phyloP scores from a whole-genome alignment of 2,797 vertebrate genomes.

The Morelia viridis region DNA sequence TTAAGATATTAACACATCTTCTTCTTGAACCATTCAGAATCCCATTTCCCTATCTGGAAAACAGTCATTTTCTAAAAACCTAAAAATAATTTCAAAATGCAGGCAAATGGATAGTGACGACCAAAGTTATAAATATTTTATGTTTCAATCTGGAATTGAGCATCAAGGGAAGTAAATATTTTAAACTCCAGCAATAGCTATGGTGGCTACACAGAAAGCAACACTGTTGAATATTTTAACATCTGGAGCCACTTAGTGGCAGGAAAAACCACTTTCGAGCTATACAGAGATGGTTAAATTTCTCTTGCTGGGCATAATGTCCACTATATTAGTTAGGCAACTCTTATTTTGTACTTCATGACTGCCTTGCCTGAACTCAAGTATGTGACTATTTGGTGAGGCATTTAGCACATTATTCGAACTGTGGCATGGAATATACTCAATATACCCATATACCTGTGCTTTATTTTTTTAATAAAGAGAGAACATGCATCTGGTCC shows the following conservation, averaged over 20 bases:
- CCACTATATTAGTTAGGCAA: background rate
- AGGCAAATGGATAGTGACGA: constrained; percentile 23
- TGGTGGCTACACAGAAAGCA: constrained; percentile 45
- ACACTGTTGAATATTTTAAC: constrained; percentile 74
- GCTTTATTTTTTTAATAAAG: constrained; percentile 5
- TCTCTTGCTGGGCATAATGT: constrained; percentile 19
- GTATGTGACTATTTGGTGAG: background rate
- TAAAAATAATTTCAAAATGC: constrained; percentile 10
- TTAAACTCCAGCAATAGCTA: constrained; percentile 47
- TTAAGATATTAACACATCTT: background rate
- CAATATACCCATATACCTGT: background rate
- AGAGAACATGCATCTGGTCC: background rate
- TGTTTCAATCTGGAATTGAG: constrained; percentile 36
- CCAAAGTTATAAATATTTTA: constrained; percentile 62
- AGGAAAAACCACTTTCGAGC: constrained; percentile 57
- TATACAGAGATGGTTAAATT: constrained; percentile 38
- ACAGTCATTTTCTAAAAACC: background rate
- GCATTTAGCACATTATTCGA: background rate
- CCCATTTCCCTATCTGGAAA: background rate
- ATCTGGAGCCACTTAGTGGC: constrained; percentile 71
- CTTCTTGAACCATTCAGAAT: background rate
- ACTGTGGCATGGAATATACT: background rate
- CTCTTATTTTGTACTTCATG: background rate
- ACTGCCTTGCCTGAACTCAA: background rate
- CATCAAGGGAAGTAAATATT: constrained; percentile 38